Percentiles rank a stretch among this genome's conserved stretches.
These are phyloP conservation scores for Mellilla xanthometata DNA, from an alignment of 2,888 invertebrate species.

Conservation along the genomic window DNA sequence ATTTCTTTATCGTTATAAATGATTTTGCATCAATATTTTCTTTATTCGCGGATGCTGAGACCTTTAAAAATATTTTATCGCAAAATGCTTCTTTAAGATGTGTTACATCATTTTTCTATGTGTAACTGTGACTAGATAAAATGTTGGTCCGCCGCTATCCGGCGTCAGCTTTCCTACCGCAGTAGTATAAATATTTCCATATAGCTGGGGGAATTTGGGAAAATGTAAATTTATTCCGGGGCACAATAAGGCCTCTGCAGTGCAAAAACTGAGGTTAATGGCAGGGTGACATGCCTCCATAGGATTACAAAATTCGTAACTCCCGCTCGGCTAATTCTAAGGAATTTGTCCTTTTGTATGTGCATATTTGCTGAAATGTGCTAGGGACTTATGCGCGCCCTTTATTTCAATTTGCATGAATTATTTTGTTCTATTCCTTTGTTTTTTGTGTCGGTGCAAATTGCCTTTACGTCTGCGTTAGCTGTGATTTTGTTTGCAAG, in stretches of 20 bases:
- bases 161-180: background rate
- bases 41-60: too few species aligned
- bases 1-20: background rate
- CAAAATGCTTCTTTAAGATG: too few species aligned
- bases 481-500: conserved; percentile 1
- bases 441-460: conserved; percentile 12
- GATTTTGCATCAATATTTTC: background rate
- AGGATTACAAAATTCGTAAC: conserved; percentile 55
- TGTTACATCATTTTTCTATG: too few species aligned
- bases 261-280: conserved; percentile 68
- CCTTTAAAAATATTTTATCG: too few species aligned
- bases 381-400: conserved; percentile 20
- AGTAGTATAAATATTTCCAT: conserved; percentile 59
- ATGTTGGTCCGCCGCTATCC: background rate
- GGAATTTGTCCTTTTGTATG: conserved; percentile 54
- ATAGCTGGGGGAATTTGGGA: conserved; percentile 57
- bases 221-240: conserved; percentile 75
- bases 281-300: conserved; percentile 52
- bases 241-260: conserved; percentile 58
- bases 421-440: conserved; percentile 15
- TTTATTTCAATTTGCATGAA: conserved; percentile 26
- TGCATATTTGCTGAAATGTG: conserved; percentile 32
- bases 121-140: background rate
- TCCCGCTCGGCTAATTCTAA: conserved; percentile 49
- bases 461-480: conserved; percentile 9